Evolutionary conservation across 2,888 invertebrate genomes (phyloP).

Genomic region (Heliconius aoede): DNA sequence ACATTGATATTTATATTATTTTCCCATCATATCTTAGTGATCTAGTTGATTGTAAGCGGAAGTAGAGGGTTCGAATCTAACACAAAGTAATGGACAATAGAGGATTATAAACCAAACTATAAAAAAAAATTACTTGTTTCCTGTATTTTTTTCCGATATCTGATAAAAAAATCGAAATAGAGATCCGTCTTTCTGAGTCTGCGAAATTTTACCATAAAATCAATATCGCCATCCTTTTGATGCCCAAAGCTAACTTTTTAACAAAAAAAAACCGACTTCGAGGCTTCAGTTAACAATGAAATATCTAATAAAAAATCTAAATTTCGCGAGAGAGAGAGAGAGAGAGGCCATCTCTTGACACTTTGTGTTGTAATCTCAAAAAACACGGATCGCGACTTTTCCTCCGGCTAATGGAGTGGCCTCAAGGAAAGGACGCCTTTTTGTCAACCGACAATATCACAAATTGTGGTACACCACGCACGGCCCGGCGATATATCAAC

Average conservation of each 20-base stretch:
- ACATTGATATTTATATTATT: neutral
- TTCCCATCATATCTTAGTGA: neutral
- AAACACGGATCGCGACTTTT: conserved; percentile 61
- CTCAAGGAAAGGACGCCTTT: conserved; percentile 63
- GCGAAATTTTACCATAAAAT: neutral
- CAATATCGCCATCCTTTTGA: no score
- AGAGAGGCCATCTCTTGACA: conserved; percentile 71
- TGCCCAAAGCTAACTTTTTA: neutral
- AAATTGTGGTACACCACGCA: conserved; percentile 58
- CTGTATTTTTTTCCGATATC: neutral
- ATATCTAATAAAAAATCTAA: neutral
- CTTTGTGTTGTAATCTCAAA: conserved; percentile 66
- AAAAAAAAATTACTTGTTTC: no score
- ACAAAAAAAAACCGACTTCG: no score
- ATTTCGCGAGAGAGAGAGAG: conserved; percentile 49
- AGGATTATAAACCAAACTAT: no score
- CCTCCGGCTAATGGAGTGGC: conserved; percentile 56
- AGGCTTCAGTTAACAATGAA: neutral
- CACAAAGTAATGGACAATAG: neutral
- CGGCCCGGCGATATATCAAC: conserved; percentile 32
- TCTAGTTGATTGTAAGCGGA: neutral
- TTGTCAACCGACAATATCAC: conserved; percentile 69
- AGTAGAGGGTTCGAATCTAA: neutral
- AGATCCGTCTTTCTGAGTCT: neutral
- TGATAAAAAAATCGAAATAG: neutral